These are phyloP conservation scores for Ciconia maguari DNA, from an alignment of 2,113 vertebrate species.

Conservation along the genomic window DNA sequence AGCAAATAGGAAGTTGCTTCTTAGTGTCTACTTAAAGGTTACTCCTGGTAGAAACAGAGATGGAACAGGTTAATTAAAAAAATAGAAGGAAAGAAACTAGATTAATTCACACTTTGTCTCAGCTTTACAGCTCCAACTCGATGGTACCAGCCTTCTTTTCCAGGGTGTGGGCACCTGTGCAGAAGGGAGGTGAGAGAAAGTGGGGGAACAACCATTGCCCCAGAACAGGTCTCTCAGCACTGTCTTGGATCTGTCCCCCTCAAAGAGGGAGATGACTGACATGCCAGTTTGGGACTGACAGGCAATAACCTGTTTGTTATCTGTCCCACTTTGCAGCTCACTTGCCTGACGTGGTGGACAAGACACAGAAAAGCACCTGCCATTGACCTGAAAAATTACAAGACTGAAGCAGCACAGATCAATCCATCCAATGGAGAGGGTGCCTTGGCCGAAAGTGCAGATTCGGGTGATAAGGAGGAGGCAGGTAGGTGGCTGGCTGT, in stretches of 20 bases:
- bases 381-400: constrained; percentile 34
- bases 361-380: constrained; percentile 66
- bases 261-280: neutral
- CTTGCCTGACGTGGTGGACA: constrained; percentile 91
- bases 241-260: neutral
- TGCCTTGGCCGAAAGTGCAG: neutral
- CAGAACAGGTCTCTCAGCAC: neutral
- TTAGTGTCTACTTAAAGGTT: neutral
- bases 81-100: neutral
- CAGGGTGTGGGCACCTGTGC: neutral
- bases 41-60: neutral
- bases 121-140: neutral
- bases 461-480: neutral
- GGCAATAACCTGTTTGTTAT: neutral
- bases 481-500: neutral
- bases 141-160: neutral
- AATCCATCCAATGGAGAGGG: neutral
- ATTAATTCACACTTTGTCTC: neutral
- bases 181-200: neutral
- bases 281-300: neutral
- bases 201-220: accelerated
- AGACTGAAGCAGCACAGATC: neutral
- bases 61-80: neutral
- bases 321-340: constrained; percentile 69
- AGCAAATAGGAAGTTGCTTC: neutral